A percentile compares a stretch with the other conserved stretches of the same genome.
Evolutionary conservation across 2,888 invertebrate species (phyloP).

Genomic region (Rhaphigaster nebulosa): DNA sequence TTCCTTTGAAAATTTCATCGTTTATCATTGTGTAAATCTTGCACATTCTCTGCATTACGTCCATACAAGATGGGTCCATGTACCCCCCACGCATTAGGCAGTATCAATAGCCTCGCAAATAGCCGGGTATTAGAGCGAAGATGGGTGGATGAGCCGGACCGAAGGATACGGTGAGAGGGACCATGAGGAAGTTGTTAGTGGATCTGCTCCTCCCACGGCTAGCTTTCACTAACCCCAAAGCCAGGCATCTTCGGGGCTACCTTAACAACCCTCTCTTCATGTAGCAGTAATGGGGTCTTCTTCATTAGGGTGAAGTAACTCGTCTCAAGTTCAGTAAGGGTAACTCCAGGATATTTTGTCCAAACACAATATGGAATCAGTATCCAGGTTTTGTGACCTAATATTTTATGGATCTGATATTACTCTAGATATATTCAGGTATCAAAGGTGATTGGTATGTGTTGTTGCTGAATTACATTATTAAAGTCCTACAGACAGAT

Average conservation of each 20-base stretch:
- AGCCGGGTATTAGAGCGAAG: background rate
- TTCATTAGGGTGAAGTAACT: background rate
- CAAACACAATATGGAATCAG: background rate
- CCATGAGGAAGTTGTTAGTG: conserved; percentile 38
- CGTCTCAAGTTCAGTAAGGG: background rate
- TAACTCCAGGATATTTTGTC: background rate
- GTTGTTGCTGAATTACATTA: no score
- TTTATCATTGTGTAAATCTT: background rate
- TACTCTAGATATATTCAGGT: no score
- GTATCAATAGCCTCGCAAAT: background rate
- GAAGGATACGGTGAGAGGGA: background rate
- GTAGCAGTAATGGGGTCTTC: background rate
- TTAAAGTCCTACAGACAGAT: no score
- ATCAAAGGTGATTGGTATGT: no score
- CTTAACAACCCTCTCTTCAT: background rate
- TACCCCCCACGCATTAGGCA: background rate
- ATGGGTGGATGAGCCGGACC: no score
- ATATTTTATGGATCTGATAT: no score
- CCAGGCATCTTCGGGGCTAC: background rate
- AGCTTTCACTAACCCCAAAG: background rate
- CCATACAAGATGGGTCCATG: no score
- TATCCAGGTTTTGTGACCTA: background rate
- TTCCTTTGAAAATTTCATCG: background rate
- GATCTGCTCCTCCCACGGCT: conserved; percentile 6
- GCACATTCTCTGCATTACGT: background rate